Evolutionary conservation across 1,140 invertebrate genomes (phyloP).

Genomic region (Ceratosolen fusciceps): DNA sequence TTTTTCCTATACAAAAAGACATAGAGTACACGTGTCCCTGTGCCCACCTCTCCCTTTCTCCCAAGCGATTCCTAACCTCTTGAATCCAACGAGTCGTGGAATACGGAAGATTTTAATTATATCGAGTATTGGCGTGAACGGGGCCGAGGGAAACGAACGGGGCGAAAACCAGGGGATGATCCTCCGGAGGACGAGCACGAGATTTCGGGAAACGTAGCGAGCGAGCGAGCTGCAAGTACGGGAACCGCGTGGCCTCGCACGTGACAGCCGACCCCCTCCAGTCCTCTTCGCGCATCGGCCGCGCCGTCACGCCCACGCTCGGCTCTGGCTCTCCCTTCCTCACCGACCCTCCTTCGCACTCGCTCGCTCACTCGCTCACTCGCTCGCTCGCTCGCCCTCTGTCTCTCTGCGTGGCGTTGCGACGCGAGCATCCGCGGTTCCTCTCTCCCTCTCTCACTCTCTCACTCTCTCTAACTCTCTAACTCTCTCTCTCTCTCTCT

Average conservation of each 20-base stretch:
- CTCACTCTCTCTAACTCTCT: not conserved
- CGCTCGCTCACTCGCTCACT: slow-evolving; percentile 53
- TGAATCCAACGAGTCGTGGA: no score
- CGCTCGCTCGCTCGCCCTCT: not conserved
- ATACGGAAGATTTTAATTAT: no score
- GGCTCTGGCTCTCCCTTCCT: not conserved
- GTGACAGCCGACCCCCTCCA: slow-evolving; percentile 61
- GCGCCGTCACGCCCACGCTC: slow-evolving; percentile 59
- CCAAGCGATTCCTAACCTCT: no score
- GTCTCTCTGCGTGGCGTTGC: not conserved
- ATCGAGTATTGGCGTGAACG: no score
- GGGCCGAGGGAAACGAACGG: no score
- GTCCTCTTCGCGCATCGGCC: slow-evolving; percentile 15
- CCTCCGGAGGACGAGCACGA: no score
- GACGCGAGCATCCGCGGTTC: slow-evolving; percentile 37
- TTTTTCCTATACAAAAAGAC: no score
- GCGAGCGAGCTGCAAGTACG: not conserved
- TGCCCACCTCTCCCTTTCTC: no score
- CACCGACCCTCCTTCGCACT: slow-evolving; percentile 11
- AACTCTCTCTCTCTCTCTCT: not conserved
- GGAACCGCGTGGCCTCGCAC: slow-evolving; percentile 66
- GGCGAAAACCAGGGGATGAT: no score
- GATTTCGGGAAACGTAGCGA: no score
- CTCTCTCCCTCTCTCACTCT: slow-evolving; percentile 56
- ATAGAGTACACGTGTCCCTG: no score